Percentiles rank a stretch among this genome's conserved stretches.
These are phyloP conservation scores for Tachina grossa DNA, from an alignment of 2,888 invertebrate species.

Conservation along the genomic window DNA sequence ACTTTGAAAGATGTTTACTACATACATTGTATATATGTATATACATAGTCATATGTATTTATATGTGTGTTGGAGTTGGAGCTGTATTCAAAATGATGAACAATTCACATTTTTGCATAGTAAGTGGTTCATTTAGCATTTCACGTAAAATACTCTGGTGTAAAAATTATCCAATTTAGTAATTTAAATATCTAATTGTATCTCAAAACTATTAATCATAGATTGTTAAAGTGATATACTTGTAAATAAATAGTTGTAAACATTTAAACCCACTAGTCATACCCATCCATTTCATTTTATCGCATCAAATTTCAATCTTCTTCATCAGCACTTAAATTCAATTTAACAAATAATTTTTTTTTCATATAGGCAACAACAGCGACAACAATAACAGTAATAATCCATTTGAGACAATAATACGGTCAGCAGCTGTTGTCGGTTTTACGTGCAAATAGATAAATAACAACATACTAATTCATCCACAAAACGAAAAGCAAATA, in stretches of 20 bases:
- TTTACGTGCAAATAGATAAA: slow-evolving; percentile 24
- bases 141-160: too few relatives aligned
- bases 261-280: slow-evolving; percentile 17
- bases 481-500: background rate
- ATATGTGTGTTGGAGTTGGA: too few relatives aligned
- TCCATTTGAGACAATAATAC: slow-evolving; percentile 59
- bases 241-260: slow-evolving; percentile 27
- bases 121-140: too few relatives aligned
- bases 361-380: slow-evolving; percentile 34
- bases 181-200: too few relatives aligned
- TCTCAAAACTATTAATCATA: too few relatives aligned
- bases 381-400: slow-evolving; percentile 44
- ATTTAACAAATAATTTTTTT: slow-evolving; percentile 66
- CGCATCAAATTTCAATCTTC: slow-evolving; percentile 58
- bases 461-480: background rate
- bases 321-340: slow-evolving; percentile 69
- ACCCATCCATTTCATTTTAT: slow-evolving; percentile 8
- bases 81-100: too few relatives aligned
- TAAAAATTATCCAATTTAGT: too few relatives aligned
- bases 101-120: too few relatives aligned
- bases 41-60: too few relatives aligned
- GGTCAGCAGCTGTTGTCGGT: slow-evolving; percentile 59
- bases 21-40: too few relatives aligned
- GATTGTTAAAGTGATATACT: too few relatives aligned
- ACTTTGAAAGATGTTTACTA: too few relatives aligned